Evolutionary conservation across 2,797 vertebrate species (phyloP).

Genomic region (Borostomias antarcticus): DNA sequence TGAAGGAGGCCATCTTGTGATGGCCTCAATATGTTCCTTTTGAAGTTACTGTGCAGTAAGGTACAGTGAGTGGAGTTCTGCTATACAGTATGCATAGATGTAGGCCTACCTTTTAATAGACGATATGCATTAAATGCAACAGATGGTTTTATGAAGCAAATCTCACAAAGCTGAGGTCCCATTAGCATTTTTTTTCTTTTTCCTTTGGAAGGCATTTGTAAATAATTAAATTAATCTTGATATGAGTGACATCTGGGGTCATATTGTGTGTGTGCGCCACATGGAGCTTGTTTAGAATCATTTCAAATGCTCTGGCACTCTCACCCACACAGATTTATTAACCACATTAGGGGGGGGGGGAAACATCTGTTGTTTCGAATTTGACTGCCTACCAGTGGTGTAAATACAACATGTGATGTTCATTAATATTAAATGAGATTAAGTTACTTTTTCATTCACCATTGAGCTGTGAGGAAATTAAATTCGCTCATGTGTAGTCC

Average conservation of each 20-base stretch:
- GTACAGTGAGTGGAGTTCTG: too few relatives aligned
- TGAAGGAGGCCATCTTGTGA: too few relatives aligned
- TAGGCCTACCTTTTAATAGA: too few relatives aligned
- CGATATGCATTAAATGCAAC: too few relatives aligned
- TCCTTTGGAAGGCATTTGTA: not conserved
- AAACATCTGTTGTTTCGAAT: not conserved
- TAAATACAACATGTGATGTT: not conserved
- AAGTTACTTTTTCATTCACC: not conserved
- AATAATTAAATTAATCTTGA: not conserved
- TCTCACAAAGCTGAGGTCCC: not conserved
- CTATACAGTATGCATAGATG: too few relatives aligned
- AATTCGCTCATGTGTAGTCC: not conserved
- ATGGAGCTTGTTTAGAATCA: constrained; percentile 1
- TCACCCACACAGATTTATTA: not conserved
- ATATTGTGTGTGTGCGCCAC: not conserved
- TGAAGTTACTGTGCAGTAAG: too few relatives aligned
- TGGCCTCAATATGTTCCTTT: too few relatives aligned
- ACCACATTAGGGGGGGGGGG: not conserved
- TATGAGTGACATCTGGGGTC: not conserved
- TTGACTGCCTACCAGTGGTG: constrained; percentile 1
- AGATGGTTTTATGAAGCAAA: not conserved
- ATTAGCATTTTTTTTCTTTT: not conserved
- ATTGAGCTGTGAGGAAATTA: not conserved
- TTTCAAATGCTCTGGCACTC: constrained; percentile 7
- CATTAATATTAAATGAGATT: not conserved